Evolutionary conservation across 2,888 invertebrate species (phyloP), one percentile per base, ranked within the genome.

Genomic region (Piscicola geometra): DNA sequence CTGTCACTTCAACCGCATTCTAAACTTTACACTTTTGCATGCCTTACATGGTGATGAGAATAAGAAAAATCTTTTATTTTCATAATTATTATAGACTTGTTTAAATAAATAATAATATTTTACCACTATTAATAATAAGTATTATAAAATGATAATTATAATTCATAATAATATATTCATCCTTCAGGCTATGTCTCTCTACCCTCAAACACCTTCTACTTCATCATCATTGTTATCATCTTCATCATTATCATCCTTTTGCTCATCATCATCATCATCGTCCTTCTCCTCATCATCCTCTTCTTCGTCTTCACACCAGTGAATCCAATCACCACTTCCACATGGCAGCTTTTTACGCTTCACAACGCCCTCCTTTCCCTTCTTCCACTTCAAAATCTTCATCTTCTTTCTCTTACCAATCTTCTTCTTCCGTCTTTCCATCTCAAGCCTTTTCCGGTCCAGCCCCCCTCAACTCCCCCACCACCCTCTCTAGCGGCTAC

Each of bases 401-500:
- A 28, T 68, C 69, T 68, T 5, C 69, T 28, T 15, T 32, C 30
- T 68, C 69, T 68, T 68, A 5, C 35, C 30, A 21, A 5, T 68
- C 35, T 9, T 68, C 35, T 35, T 15, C 30, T 35, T 68, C 30
- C 69, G n/a, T 5, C 30, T 68, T 68, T 41, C 15, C 41, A 41
- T 41, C 41, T 41, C n/a, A n/a, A n/a, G n/a, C n/a, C n/a, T n/a
- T n/a, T n/a, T n/a, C n/a, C n/a, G n/a, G n/a, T n/a, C n/a, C 68
- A 68, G 30, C 33, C 68, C 25, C 28, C 36, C 25, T 36, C 70
- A 36, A 25, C 33, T 71, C 71, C 21, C 71, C 71, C 30, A 50
- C 71, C 28, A 32, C 71, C 18, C 52, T 52, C 32, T 71, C 71
- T 18, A 71, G 71, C 56, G 71, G 71, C 52, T 71, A 71, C 32